Evolutionary conservation across 2,888 invertebrate species (phyloP).

Genomic region (Microplitis manilae): DNA sequence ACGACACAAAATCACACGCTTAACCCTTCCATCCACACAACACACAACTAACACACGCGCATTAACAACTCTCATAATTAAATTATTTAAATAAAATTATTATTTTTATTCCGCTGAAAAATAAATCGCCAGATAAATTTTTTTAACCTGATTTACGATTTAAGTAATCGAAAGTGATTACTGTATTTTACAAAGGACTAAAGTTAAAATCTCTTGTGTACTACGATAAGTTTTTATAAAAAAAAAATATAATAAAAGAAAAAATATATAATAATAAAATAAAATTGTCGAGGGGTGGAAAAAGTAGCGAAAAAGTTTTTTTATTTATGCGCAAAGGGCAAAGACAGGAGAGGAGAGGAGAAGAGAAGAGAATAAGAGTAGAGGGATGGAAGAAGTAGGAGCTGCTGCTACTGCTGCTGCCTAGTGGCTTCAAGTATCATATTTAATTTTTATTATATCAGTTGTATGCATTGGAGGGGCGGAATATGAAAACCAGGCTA

Average conservation of each 20-base stretch:
- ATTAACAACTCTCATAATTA: background rate
- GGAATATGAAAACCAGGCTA: slow-evolving; percentile 26
- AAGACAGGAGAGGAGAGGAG: slow-evolving; percentile 24
- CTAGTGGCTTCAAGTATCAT: slow-evolving; percentile 61
- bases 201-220: slow-evolving; percentile 1
- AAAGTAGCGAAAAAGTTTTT: slow-evolving; percentile 37
- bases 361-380: background rate
- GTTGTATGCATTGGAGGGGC: slow-evolving; percentile 51
- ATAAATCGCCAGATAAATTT: background rate
- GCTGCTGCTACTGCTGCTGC: background rate
- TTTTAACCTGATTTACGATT: background rate
- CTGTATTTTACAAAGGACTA: background rate
- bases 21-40: background rate
- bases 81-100: background rate
- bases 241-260: slow-evolving; percentile 21
- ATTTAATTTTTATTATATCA: slow-evolving; percentile 71
- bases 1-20: slow-evolving; percentile 14
- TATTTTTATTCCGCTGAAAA: background rate
- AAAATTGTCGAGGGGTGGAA: slow-evolving; percentile 42
- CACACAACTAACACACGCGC: background rate
- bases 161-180: background rate
- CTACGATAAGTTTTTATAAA: background rate
- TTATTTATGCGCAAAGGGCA: slow-evolving; percentile 39
- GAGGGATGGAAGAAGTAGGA: slow-evolving; percentile 23
- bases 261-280: slow-evolving; percentile 47